Base-by-base conservation (phyloP, 2,113 vertebrate genomes). In the Pheucticus melanocephalus region DNA sequence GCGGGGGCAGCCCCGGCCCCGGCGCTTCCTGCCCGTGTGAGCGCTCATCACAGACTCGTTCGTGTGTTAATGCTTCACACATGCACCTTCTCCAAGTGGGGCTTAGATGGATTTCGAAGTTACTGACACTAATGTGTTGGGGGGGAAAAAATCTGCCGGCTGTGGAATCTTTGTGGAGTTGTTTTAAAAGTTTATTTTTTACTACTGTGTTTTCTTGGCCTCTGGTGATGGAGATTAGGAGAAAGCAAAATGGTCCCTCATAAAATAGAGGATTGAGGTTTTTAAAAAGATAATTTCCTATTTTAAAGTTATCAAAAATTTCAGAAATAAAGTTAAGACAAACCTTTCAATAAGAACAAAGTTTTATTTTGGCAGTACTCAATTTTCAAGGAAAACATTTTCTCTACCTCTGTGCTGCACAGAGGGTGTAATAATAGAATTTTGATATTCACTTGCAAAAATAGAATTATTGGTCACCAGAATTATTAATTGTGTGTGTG, bases 31-130 rank as follows among this genome's bases (percentile, higher is more conserved):
- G 54, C 51, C 16, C 27, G 1, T 8, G 15, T 4, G 50, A 27
- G 24, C 14, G 51, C 30, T 19, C 28, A 30, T 8, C 18, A 2
- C 50, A 16, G 50, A 27, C 50, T 27, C 16, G 9, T 51, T 44
- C 48, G 1, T 3, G 0, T 7, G 5, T 6, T n/a, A 1, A 4
- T 4, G 19, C 18, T 79, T 33, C 31, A n/a, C 15, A 17, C 11
- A 2, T 0, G 0, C 16, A 2, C 1, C 0, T 61, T 76, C 48
- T 31, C 56, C 25, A 37, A 48, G 68, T 3, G 11, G 21, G 14
- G 28, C 21, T 51, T 31, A 21, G 9, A 20, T 45, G 37, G 17
- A 28, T 85, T 75, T 79, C 7, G n/a, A 6, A 81, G 64, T 37
- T 61, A 33, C 20, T 31, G 44, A 25, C 20, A 81, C 27, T 20